Percentiles rank a stretch among this genome's conserved stretches.
These are phyloP conservation scores for Odontesthes bonariensis DNA, from an alignment of 2,113 vertebrate species.

Conservation along the genomic window DNA sequence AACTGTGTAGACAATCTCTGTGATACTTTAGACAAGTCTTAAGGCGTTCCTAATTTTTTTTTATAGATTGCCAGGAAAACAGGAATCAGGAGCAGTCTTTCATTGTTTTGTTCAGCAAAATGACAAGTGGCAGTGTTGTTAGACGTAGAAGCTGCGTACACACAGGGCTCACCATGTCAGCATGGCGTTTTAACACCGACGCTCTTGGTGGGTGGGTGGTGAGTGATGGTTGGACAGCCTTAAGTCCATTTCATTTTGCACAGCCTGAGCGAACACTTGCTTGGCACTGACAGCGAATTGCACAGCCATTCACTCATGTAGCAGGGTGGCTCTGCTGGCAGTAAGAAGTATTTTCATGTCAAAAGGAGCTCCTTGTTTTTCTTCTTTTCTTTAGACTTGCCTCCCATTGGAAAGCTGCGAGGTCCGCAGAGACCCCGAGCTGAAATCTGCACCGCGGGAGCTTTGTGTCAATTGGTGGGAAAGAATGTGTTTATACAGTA, in stretches of 20 bases:
- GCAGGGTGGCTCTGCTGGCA: constrained; percentile 16
- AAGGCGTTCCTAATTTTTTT: too few species aligned
- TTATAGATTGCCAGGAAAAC: too few species aligned
- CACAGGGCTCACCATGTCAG: neutral
- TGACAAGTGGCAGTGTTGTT: neutral
- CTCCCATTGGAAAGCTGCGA: constrained; percentile 7
- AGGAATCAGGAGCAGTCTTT: too few species aligned
- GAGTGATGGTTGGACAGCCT: constrained; percentile 28
- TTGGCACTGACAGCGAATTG: constrained; percentile 32
- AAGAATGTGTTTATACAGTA: constrained; percentile 22
- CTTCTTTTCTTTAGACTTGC: neutral
- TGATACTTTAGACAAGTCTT: too few species aligned
- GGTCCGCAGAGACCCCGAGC: neutral
- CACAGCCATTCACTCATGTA: constrained; percentile 10
- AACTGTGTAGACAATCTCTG: too few species aligned
- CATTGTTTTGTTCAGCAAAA: too few species aligned
- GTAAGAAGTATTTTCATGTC: constrained; percentile 18
- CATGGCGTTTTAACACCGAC: constrained; percentile 4
- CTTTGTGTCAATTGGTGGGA: constrained; percentile 33
- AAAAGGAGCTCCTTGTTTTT: neutral
- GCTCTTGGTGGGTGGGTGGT: neutral
- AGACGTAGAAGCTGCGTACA: constrained; percentile 11
- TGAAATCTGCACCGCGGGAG: constrained; percentile 7
- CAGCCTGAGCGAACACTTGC: constrained; percentile 31
- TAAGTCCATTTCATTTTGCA: constrained; percentile 40